These are phyloP conservation scores for Drosophila koepferae DNA, from an alignment of 2,888 invertebrate species.

Conservation along the genomic window DNA sequence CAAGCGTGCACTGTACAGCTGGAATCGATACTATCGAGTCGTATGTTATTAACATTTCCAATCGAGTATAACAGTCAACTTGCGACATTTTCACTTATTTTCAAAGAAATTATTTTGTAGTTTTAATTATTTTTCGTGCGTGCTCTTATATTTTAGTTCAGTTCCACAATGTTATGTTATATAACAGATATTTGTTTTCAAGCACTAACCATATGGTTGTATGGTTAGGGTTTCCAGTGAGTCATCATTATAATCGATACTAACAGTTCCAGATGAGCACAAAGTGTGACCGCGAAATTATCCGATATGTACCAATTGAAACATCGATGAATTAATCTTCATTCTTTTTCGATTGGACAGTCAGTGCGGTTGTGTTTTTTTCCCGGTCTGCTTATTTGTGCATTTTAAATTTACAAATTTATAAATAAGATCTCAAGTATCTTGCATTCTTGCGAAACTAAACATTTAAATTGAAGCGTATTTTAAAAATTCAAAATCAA, in stretches of 20 bases:
- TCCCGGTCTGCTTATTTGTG: conserved; percentile 43
- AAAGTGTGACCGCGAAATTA: conserved; percentile 25
- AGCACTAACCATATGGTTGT: no score
- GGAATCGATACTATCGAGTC: not conserved
- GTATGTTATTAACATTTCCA: not conserved
- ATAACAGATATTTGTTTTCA: not conserved
- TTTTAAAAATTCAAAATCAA: conserved; percentile 24
- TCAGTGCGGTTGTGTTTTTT: conserved; percentile 49
- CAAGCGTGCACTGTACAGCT: not conserved
- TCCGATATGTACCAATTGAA: conserved; percentile 28
- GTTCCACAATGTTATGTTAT: not conserved
- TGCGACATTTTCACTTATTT: not conserved
- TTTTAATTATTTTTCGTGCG: not conserved
- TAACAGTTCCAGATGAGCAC: conserved; percentile 23
- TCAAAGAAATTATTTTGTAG: not conserved
- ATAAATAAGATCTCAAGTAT: conserved; percentile 19
- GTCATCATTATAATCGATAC: not conserved
- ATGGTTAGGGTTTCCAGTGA: no score
- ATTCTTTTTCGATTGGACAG: conserved; percentile 57
- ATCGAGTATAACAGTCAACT: not conserved
- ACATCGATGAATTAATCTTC: conserved; percentile 45
- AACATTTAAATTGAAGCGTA: not conserved
- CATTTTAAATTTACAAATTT: conserved; percentile 40
- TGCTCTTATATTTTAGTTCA: not conserved
- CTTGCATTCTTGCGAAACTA: conserved; percentile 1